Evolutionary conservation across 2,113 vertebrate genomes (phyloP).

Genomic region (Ammodytes dubius): DNA sequence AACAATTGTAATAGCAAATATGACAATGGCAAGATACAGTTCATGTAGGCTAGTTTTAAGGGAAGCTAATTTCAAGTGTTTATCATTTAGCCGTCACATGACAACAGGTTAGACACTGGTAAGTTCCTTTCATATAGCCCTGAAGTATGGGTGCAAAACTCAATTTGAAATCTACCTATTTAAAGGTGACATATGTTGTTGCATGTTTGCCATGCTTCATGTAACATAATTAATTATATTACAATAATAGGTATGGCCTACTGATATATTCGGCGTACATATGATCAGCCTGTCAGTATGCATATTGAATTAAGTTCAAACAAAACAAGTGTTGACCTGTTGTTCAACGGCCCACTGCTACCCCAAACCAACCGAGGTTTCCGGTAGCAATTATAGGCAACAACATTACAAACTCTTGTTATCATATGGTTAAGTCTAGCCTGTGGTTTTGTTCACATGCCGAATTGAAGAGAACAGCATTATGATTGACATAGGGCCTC

Average conservation of each 20-base stretch:
- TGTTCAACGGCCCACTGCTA: not conserved
- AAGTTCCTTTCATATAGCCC: not conserved
- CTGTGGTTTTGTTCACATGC: not conserved
- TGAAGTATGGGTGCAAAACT: not conserved
- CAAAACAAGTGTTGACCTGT: not conserved
- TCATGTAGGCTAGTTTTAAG: not conserved
- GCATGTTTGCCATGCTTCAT: fast-evolving
- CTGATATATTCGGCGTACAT: constrained; percentile 17
- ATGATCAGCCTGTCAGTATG: no score
- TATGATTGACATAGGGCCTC: fast-evolving
- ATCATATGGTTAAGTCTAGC: not conserved
- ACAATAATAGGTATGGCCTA: fast-evolving
- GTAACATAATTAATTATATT: not conserved
- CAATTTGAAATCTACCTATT: not conserved
- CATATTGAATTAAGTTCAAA: not conserved
- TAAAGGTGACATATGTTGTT: not conserved
- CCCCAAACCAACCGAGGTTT: not conserved
- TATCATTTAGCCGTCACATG: not conserved
- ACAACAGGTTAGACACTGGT: not conserved
- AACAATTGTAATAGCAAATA: not conserved
- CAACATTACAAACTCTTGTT: not conserved
- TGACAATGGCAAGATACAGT: not conserved
- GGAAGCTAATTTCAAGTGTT: not conserved
- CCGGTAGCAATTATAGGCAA: not conserved
- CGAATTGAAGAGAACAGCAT: constrained; percentile 17